Evolutionary conservation across 2,113 vertebrate species (phyloP).

Genomic region (Hypanus sabinus): DNA sequence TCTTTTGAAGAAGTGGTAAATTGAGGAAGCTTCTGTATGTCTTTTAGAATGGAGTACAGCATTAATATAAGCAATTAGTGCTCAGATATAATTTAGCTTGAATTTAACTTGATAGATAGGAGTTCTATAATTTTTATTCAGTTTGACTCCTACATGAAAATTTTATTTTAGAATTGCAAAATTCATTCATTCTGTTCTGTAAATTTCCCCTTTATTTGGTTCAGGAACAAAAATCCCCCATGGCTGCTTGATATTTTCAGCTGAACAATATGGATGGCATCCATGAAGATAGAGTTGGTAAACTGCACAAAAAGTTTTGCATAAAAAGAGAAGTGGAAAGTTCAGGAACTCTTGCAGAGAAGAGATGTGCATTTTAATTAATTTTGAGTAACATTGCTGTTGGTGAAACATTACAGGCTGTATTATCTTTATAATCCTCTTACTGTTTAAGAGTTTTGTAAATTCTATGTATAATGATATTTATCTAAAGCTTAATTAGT

Average conservation of each 20-base stretch:
- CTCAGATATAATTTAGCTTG: not conserved
- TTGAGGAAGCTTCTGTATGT: not conserved
- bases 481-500: constrained; percentile 20
- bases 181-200: too few relatives aligned
- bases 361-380: not conserved
- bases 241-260: not conserved
- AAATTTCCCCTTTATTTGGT: not conserved
- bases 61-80: not conserved
- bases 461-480: constrained; percentile 31
- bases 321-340: not conserved
- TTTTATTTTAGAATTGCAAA: not conserved
- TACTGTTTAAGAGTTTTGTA: not conserved
- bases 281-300: not conserved
- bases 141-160: not conserved
- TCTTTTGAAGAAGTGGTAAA: not conserved
- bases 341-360: not conserved
- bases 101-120: not conserved
- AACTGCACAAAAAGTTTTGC: too few relatives aligned
- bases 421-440: not conserved
- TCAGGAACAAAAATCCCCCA: too few relatives aligned
- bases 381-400: not conserved
- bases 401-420: not conserved
- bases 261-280: not conserved
- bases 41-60: not conserved
- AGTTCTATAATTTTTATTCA: not conserved